phyloP scores from a whole-genome alignment of 2,888 invertebrate genomes.

The Gortyna flavago region DNA sequence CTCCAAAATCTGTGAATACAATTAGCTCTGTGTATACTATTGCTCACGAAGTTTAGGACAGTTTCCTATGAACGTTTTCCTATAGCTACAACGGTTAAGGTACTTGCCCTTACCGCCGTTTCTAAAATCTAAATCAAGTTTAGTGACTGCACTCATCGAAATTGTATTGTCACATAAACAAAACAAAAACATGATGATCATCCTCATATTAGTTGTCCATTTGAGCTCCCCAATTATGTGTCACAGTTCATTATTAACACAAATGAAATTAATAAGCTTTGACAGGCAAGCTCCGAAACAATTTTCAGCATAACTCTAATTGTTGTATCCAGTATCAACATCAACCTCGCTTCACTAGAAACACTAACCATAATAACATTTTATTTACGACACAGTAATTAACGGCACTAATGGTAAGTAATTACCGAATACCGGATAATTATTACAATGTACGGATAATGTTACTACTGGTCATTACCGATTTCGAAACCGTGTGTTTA shows the following conservation, averaged over 20 bases:
- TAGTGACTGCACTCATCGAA: neutral
- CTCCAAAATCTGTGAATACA: neutral
- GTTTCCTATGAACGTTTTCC: neutral
- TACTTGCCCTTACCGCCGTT: neutral
- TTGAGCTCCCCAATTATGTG: too few relatives aligned
- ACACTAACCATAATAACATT: conserved; percentile 9
- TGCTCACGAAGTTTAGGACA: neutral
- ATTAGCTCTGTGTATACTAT: too few relatives aligned
- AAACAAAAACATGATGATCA: neutral
- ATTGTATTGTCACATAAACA: neutral
- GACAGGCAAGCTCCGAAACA: neutral
- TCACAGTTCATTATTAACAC: conserved; percentile 11
- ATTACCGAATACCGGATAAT: conserved; percentile 17
- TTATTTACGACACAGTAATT: conserved; percentile 41
- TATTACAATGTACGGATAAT: neutral
- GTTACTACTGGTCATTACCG: conserved; percentile 3
- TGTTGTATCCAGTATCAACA: conserved; percentile 45
- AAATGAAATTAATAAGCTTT: neutral
- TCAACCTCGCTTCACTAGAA: conserved; percentile 4
- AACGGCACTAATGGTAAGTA: neutral
- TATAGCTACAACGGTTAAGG: neutral
- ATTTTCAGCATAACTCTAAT: conserved; percentile 32
- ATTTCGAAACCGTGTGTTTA: conserved; percentile 3
- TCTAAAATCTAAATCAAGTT: neutral
- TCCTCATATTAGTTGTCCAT: neutral